Conservation (phyloP, 2,797 vertebrate species). For the Sebastes trivittatus region DNA sequence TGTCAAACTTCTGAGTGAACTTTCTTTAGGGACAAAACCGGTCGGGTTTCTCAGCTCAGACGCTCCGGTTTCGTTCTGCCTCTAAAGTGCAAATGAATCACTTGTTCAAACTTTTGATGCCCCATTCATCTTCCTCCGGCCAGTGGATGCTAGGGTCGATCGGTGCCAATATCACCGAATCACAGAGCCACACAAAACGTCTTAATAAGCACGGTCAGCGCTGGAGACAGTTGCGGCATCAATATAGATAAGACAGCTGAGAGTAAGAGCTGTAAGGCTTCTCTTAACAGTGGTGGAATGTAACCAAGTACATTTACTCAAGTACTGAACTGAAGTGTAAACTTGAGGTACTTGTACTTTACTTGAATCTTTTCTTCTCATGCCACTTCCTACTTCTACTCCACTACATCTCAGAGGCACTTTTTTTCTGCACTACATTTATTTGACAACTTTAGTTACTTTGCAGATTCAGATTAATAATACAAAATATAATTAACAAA, state of each 20-base stretch:
- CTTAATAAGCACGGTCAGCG: conserved; percentile 28
- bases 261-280: not conserved
- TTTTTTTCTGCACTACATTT: too few species aligned
- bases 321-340: not conserved
- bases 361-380: not conserved
- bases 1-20: not conserved
- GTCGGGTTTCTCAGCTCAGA: not conserved
- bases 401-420: not conserved
- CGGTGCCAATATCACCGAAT: conserved; percentile 31
- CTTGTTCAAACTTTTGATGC: conserved; percentile 9
- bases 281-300: not conserved
- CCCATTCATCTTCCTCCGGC: conserved; percentile 30
- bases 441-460: too few species aligned
- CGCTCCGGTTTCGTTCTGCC: not conserved
- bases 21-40: not conserved
- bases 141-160: conserved; percentile 29
- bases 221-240: conserved; percentile 22
- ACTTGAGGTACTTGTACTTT: not conserved
- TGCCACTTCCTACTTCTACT: not conserved
- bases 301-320: not conserved
- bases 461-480: too few species aligned
- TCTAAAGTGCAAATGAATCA: not conserved
- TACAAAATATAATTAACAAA: too few species aligned
- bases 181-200: conserved; percentile 3
- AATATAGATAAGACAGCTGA: conserved; percentile 20